Base-by-base conservation (phyloP, 35 echinoderm and acorn worm species). In the Heliocidaris erythrogramma region DNA sequence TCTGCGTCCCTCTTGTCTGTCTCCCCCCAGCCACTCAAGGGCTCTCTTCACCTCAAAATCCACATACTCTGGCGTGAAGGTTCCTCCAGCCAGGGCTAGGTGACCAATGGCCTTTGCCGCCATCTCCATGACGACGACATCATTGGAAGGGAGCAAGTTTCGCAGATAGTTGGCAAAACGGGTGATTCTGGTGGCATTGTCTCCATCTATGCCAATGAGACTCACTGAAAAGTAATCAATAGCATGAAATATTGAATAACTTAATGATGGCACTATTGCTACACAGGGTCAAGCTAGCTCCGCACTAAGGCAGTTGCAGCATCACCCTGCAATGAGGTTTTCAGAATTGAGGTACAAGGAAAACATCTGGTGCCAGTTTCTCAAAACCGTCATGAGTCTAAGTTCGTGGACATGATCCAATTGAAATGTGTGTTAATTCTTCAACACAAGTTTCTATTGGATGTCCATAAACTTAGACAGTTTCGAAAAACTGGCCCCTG, bases 81-180 rank as follows among this genome's bases (percentile, higher is more conserved):
- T 99, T 17, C 98, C 98, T 30, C 98, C 98, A 2, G 98, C 96
- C 90, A 99, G 53, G 18, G 98, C 98, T 52, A 99, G 94, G 88
- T 96, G 50, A 5, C 98, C 98, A 71, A 97, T 97, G 48, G 98
- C 98, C 65, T 97, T 99, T 9, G 98, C 96, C 3, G 98, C 96
- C 98, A 99, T 99, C 94, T 99, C 98, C 98, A 99, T 99, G 93
- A 99, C 98, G 48, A 95, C 93, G 27, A 99, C 98, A 97, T 99
- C 98, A 78, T 92, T 96, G 53, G 97, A 99, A 29, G 98, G 98
- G 10, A 99, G 96, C 30, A 97, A 85, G 92, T 96, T 99, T 5
- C 98, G 94, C 93, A 99, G 94, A 94, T 99, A 99, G 94, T 99
- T 99, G 86, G 98, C 98, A 94, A 99, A 99, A 31, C 98, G 95